Percentiles rank a stretch among this genome's conserved stretches.
Evolutionary conservation across 2,888 invertebrate species (phyloP).

Genomic region (Ryuthela nishihirai): DNA sequence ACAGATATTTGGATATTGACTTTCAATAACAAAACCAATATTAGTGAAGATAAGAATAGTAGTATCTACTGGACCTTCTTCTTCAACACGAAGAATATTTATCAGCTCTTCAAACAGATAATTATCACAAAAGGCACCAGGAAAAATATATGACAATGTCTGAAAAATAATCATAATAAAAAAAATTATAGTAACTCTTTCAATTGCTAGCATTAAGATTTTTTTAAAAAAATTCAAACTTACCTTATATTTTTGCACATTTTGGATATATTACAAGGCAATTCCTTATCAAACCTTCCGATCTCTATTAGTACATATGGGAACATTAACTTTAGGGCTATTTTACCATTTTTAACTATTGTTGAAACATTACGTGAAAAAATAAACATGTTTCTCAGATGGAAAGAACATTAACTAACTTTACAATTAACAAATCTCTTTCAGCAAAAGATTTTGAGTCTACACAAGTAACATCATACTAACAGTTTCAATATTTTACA

Average conservation of each 20-base stretch:
- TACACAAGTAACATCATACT: neutral
- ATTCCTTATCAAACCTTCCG: too few species aligned
- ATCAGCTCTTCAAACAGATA: slow-evolving; percentile 66
- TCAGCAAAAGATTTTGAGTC: neutral
- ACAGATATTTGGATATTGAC: slow-evolving; percentile 49
- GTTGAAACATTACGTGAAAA: slow-evolving; percentile 13
- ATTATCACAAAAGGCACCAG: slow-evolving; percentile 83
- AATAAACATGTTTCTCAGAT: neutral
- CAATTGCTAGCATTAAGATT: too few species aligned
- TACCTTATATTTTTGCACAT: too few species aligned
- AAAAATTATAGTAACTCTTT: too few species aligned
- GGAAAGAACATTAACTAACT: too few species aligned
- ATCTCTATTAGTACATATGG: too few species aligned
- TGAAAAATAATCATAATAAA: slow-evolving; percentile 45
- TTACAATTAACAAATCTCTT: too few species aligned
- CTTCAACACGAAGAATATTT: slow-evolving; percentile 72
- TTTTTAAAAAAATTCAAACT: too few species aligned
- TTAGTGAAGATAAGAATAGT: slow-evolving; percentile 69
- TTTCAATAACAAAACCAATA: slow-evolving; percentile 50
- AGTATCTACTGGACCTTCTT: slow-evolving; percentile 74
- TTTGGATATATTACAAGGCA: too few species aligned
- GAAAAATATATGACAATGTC: slow-evolving; percentile 88
- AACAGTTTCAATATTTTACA: neutral
- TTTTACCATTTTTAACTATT: too few species aligned
- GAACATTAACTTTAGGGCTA: too few species aligned